These are phyloP conservation scores for Acrocephalus kingi DNA, from an alignment of 2,113 vertebrate genomes.

Conservation along the genomic window DNA sequence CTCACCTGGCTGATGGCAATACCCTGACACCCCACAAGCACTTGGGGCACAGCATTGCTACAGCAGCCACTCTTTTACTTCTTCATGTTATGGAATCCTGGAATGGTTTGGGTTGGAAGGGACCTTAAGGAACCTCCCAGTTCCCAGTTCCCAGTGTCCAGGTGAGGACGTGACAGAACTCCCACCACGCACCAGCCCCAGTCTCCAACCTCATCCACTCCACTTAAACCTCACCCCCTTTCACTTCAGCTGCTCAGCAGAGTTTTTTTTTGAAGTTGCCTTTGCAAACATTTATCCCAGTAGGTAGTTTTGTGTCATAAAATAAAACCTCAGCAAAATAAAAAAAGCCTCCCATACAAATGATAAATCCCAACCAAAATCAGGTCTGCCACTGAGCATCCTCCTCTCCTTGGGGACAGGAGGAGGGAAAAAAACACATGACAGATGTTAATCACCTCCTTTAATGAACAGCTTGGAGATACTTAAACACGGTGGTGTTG, in stretches of 20 bases:
- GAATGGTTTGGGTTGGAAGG: neutral
- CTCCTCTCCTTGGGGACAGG: constrained; percentile 3
- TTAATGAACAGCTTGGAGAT: constrained; percentile 61
- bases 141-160: fast-evolving
- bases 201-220: neutral
- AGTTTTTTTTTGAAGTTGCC: neutral
- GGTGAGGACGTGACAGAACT: neutral
- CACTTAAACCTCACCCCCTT: neutral
- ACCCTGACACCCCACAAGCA: neutral
- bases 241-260: neutral
- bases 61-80: neutral
- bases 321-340: constrained; percentile 52
- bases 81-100: neutral
- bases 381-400: constrained; percentile 29
- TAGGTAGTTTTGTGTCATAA: neutral
- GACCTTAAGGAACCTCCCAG: too few species aligned
- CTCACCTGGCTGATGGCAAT: neutral
- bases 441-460: constrained; percentile 62
- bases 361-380: neutral
- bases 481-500: constrained; percentile 27
- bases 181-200: neutral
- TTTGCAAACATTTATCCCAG: constrained; percentile 36
- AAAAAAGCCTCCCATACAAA: constrained; percentile 33
- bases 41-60: fast-evolving
- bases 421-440: constrained; percentile 19